A percentile compares a stretch with the other conserved stretches of the same genome.
Conservation (phyloP, 1,140 invertebrate genomes). For the Aphaenogaster floridana region DNA sequence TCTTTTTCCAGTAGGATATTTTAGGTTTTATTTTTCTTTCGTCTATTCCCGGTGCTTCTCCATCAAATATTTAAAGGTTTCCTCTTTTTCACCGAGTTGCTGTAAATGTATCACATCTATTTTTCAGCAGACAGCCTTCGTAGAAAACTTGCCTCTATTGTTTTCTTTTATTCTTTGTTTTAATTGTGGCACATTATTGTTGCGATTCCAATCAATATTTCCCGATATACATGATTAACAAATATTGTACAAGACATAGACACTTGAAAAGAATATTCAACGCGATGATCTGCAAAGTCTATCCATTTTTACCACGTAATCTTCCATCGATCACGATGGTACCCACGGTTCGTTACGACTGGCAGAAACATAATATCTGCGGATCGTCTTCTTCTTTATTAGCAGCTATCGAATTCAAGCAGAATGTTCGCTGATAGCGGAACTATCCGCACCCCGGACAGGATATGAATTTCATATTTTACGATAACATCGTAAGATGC, state of each 20-base stretch:
- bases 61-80: constrained; percentile 62
- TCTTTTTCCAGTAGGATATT: not conserved
- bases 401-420: constrained; percentile 25
- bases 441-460: constrained; percentile 13
- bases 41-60: constrained; percentile 38
- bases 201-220: constrained; percentile 36
- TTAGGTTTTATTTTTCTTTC: constrained; percentile 31
- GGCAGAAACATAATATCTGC: constrained; percentile 62
- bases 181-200: constrained; percentile 4
- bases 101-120: constrained; percentile 58
- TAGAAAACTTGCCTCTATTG: constrained; percentile 16
- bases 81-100: constrained; percentile 51
- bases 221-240: constrained; percentile 1
- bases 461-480: constrained; percentile 80
- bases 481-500: constrained; percentile 75
- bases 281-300: constrained; percentile 19
- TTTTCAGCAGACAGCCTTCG: constrained; percentile 31
- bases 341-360: constrained; percentile 34
- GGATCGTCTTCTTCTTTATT: constrained; percentile 69
- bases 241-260: not conserved
- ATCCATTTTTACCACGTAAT: constrained; percentile 16
- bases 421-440: constrained; percentile 20
- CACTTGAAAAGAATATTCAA: not conserved
- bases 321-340: not conserved
- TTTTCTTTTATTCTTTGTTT: constrained; percentile 5